Conservation (phyloP, 1,140 invertebrate species). For the Pinna nobilis region DNA sequence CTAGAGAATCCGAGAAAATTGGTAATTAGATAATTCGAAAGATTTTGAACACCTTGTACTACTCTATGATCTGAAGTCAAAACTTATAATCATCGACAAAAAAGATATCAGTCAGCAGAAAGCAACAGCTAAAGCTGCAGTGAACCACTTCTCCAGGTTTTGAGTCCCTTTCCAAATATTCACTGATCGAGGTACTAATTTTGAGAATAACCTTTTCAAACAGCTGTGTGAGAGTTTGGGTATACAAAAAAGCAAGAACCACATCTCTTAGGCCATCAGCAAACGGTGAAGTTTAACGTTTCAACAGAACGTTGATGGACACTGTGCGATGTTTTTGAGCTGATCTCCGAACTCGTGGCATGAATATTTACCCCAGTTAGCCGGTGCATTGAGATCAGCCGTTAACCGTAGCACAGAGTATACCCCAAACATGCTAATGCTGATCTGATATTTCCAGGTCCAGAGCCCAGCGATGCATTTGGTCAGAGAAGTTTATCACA, state of each 20-base stretch:
- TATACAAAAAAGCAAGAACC: conserved; percentile 26
- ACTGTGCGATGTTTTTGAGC: conserved; percentile 29
- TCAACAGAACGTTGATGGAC: conserved; percentile 30
- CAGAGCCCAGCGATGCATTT: neutral
- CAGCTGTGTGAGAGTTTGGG: conserved; percentile 7
- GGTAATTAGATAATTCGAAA: too few relatives aligned
- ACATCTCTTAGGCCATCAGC: conserved; percentile 26
- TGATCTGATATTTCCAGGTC: conserved; percentile 1
- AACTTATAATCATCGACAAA: too few relatives aligned
- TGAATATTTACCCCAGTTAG: conserved; percentile 1
- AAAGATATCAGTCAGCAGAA: conserved; percentile 37
- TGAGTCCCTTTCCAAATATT: conserved; percentile 30
- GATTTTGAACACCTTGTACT: too few relatives aligned
- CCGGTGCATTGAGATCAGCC: conserved; percentile 2
- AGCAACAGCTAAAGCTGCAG: conserved; percentile 9
- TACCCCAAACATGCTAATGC: conserved; percentile 15
- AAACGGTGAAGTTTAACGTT: conserved; percentile 44
- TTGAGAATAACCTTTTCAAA: conserved; percentile 21
- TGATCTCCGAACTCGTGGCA: neutral
- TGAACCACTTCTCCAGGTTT: conserved; percentile 25
- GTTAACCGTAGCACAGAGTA: conserved; percentile 2
- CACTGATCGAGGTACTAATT: conserved; percentile 38
- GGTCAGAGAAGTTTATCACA: neutral
- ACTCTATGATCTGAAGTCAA: too few relatives aligned
- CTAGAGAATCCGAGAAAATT: too few relatives aligned